A percentile compares a stretch with the other conserved stretches of the same genome.
Conservation (phyloP, 2,797 vertebrate genomes). For the Hydrophis major region DNA sequence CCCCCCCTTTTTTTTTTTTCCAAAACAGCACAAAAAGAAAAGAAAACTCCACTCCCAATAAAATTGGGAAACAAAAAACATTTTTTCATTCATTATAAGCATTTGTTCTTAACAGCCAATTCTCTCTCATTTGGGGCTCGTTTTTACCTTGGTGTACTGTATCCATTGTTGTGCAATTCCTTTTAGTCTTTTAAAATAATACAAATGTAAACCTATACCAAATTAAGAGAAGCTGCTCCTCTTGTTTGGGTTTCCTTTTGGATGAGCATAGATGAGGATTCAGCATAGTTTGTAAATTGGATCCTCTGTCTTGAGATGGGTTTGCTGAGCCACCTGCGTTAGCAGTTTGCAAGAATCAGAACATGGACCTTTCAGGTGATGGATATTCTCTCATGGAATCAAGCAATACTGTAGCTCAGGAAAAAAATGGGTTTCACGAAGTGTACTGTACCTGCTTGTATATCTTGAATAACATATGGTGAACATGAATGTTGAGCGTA, state of each 20-base stretch:
- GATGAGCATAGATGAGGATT: not conserved
- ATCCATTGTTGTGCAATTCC: not conserved
- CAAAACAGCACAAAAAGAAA: conserved; percentile 13
- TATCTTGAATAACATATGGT: no score
- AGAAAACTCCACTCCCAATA: not conserved
- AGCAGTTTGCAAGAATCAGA: no score
- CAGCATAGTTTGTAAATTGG: no score
- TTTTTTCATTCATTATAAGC: not conserved
- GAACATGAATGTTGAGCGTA: no score
- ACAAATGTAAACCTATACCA: not conserved
- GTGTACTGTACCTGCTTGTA: no score
- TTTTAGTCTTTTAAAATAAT: not conserved
- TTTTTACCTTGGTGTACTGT: not conserved
- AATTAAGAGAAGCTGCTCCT: not conserved
- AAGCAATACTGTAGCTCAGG: no score
- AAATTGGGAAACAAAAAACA: not conserved
- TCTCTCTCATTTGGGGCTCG: not conserved
- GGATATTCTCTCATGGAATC: no score
- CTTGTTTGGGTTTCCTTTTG: not conserved
- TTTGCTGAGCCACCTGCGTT: no score
- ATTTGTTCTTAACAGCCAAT: not conserved
- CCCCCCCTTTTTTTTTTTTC: not conserved
- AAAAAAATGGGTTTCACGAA: no score
- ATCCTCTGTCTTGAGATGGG: no score
- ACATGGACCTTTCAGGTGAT: no score